Evolutionary conservation across 2,113 vertebrate genomes (phyloP), one percentile per base, ranked within the genome.

Genomic region (Eulacestoma nigropectus): DNA sequence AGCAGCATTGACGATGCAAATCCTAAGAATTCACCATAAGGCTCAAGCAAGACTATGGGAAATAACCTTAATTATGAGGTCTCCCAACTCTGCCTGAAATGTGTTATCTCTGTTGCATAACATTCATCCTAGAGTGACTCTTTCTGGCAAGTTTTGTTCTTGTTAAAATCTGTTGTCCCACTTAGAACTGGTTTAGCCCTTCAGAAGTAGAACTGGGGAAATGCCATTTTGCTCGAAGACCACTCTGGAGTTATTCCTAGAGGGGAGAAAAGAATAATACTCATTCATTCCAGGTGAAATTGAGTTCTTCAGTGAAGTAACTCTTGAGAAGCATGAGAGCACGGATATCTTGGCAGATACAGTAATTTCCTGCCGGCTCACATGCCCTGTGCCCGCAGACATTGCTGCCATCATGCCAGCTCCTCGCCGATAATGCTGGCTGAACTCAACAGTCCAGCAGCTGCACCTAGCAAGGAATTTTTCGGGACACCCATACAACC

Each of bases 401-500:
- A 15, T 50, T 30, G 42, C 47, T 84, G 30, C 49, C 9, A 8
- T 65, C 30, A 2, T n/a, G 8, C 57, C 6, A 3, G 1, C 33
- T 82, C 20, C 63, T 82, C 4, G 1, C n/a, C 0, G 0, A 7
- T 76, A 57, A 47, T 3, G 3, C 17, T 0, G 1, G 16, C 29
- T 74, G 62, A 68, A 41, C 35, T 86, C 7, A 2, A 1, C 0
- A 0, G 39, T 82, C n/a, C 39, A 64, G 13, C 9, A 33, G 30
- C 75, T 64, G 44, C 7, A 4, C 25, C 23, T 4, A 4, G 13
- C 3, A 3, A 8, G 30, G 29, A 7, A 1, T 46, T 50, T n/a
- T 75, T 25, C 0, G 0, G n/a, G 27, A 56, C n/a, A 27, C 14
- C 4, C 23, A 4, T 4, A 18, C 23, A 89, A 53, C 47, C 23